Conservation (phyloP, 2,797 vertebrate genomes). For the Cynodonichthys magdalenae region DNA sequence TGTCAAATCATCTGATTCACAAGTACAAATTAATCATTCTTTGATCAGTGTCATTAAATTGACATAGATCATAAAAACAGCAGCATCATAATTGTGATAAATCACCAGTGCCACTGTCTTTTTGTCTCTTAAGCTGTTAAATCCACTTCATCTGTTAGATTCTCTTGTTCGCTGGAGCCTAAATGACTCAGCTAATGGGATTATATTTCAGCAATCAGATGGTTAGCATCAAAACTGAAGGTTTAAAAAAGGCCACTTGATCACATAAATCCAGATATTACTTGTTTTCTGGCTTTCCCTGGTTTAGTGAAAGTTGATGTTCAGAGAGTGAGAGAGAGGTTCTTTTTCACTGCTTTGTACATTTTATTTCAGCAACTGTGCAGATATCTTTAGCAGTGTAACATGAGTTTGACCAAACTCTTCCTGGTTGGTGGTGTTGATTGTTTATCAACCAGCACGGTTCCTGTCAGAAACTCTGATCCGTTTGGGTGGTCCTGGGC, state of each 20-base stretch:
- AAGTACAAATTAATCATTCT: background rate
- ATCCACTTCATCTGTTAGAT: constrained; percentile 9
- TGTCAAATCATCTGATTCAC: too few species aligned
- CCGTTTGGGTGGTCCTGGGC: constrained; percentile 72
- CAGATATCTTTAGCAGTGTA: constrained; percentile 3
- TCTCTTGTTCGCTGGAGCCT: constrained; percentile 29
- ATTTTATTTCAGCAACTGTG: background rate
- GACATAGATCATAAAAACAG: too few species aligned
- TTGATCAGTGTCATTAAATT: background rate
- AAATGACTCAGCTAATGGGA: constrained; percentile 44
- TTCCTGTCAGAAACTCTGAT: constrained; percentile 52
- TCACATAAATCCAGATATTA: constrained; percentile 18
- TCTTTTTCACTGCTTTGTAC: constrained; percentile 12
- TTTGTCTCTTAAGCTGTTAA: constrained; percentile 8
- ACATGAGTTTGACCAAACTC: constrained; percentile 24
- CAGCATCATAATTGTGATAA: background rate
- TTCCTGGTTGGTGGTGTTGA: constrained; percentile 34
- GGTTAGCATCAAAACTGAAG: constrained; percentile 30
- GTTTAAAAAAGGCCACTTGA: background rate
- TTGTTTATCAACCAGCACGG: constrained; percentile 45
- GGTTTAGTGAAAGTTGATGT: constrained; percentile 26
- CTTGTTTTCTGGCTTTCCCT: constrained; percentile 38
- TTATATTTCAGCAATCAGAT: constrained; percentile 21
- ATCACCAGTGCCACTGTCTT: background rate
- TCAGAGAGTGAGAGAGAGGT: background rate